Evolutionary conservation across 2,113 vertebrate species (phyloP).

Genomic region (Cryptotis parvus): DNA sequence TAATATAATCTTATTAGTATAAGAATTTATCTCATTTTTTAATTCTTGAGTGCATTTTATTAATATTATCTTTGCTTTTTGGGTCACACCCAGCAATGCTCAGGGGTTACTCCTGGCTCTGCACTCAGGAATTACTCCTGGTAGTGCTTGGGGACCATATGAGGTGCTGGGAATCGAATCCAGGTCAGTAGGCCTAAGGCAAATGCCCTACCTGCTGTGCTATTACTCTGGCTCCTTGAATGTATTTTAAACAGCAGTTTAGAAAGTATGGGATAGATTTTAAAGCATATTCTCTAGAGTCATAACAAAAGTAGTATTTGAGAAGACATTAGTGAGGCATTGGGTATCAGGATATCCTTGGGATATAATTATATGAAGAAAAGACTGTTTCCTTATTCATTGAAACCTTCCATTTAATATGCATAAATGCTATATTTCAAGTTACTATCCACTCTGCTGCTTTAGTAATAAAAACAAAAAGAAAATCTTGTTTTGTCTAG

Average conservation of each 20-base stretch:
- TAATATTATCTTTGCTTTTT: too few species aligned
- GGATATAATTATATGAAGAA: slow-evolving; percentile 61
- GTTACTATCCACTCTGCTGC: neutral
- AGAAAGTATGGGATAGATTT: slow-evolving; percentile 35
- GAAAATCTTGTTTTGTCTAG: neutral
- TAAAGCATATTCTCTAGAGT: slow-evolving; percentile 39
- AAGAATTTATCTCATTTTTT: slow-evolving; percentile 53
- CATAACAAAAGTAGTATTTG: slow-evolving; percentile 42
- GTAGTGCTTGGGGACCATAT: too few species aligned
- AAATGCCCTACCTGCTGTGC: too few species aligned
- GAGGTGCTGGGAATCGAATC: too few species aligned
- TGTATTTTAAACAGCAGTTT: slow-evolving; percentile 14
- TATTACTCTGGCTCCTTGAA: too few species aligned
- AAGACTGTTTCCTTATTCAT: slow-evolving; percentile 56
- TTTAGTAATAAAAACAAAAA: too few species aligned
- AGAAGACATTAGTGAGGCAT: slow-evolving; percentile 41
- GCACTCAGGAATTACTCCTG: too few species aligned
- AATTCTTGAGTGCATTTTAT: too few species aligned
- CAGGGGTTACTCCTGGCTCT: too few species aligned
- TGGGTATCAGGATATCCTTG: slow-evolving; percentile 43
- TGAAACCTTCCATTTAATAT: slow-evolving; percentile 3
- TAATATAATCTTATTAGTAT: slow-evolving; percentile 51
- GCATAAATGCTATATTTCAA: neutral
- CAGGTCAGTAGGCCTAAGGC: too few species aligned
- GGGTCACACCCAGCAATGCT: too few species aligned